phyloP scores from a whole-genome alignment of 2,113 vertebrate species.

The Atractosteus spatula region DNA sequence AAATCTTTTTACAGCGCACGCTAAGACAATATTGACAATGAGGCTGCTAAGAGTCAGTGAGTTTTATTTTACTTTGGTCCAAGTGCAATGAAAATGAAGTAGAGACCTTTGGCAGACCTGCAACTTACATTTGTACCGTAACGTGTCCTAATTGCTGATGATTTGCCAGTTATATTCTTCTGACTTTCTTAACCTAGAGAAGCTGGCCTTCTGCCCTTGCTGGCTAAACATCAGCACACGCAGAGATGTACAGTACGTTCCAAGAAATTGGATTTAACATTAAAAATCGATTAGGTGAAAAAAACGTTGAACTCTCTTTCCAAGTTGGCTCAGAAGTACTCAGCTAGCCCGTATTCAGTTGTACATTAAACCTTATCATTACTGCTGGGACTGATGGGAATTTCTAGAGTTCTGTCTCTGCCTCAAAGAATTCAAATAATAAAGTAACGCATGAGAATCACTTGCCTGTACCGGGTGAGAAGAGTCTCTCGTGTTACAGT shows the following conservation, averaged over 20 bases:
- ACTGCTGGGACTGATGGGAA: background rate
- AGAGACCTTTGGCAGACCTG: background rate
- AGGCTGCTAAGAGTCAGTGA: background rate
- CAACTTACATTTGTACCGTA: background rate
- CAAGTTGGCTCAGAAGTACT: background rate
- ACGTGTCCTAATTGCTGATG: background rate
- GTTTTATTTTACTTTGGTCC: background rate
- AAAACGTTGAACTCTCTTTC: background rate
- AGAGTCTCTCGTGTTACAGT: too few relatives aligned
- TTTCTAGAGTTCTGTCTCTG: background rate
- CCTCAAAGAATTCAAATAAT: too few relatives aligned
- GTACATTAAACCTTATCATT: background rate
- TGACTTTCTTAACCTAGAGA: background rate
- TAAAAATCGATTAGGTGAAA: slow-evolving; percentile 18
- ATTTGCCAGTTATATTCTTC: background rate
- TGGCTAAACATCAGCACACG: background rate
- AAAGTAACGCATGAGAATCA: too few relatives aligned
- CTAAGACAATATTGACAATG: background rate
- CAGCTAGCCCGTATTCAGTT: background rate
- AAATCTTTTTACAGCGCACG: background rate
- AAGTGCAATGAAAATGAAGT: background rate
- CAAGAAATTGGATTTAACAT: slow-evolving; percentile 14
- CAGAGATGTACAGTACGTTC: background rate
- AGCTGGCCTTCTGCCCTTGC: background rate
- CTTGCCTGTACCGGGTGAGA: too few relatives aligned